A percentile compares a stretch with the other conserved stretches of the same genome.
phyloP scores from a whole-genome alignment of 2,113 vertebrate species.

The Myiozetetes cayanensis region DNA sequence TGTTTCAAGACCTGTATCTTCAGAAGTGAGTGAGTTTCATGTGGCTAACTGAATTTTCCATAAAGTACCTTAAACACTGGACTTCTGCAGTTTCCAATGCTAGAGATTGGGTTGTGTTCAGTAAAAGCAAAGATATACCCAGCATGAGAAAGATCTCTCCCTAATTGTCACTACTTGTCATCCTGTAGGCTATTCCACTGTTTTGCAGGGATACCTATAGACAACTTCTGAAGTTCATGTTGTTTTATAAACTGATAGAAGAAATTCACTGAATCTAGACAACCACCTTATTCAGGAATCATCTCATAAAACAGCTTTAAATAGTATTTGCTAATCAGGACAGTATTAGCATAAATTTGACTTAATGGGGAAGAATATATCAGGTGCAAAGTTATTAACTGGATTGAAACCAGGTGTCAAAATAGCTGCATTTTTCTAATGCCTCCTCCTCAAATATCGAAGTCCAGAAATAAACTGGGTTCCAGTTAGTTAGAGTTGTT shows the following conservation, averaged over 20 bases:
- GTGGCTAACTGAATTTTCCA: not conserved
- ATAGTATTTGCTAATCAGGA: slow-evolving; percentile 54
- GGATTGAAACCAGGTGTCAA: slow-evolving; percentile 44
- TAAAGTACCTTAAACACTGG: not conserved
- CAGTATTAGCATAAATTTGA: slow-evolving; percentile 56
- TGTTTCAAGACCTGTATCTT: not conserved
- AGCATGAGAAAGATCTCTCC: not conserved
- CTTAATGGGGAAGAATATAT: slow-evolving; percentile 18
- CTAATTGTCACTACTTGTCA: not conserved
- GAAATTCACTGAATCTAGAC: not conserved
- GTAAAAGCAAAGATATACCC: not conserved
- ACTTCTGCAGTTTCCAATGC: not conserved
- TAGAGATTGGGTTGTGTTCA: not conserved
- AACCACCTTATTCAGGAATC: not conserved
- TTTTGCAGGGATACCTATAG: not conserved
- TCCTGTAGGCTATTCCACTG: not conserved
- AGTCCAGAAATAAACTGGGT: not conserved
- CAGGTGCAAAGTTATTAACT: slow-evolving; percentile 36
- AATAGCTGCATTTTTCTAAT: slow-evolving; percentile 26
- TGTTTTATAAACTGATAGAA: not conserved
- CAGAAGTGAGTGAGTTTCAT: not conserved
- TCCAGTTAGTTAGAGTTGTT: not conserved
- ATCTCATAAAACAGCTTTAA: slow-evolving; percentile 20
- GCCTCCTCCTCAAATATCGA: not conserved
- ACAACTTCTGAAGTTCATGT: not conserved